Conservation (phyloP, 2,888 invertebrate species). For the Polymixis lichenea region DNA sequence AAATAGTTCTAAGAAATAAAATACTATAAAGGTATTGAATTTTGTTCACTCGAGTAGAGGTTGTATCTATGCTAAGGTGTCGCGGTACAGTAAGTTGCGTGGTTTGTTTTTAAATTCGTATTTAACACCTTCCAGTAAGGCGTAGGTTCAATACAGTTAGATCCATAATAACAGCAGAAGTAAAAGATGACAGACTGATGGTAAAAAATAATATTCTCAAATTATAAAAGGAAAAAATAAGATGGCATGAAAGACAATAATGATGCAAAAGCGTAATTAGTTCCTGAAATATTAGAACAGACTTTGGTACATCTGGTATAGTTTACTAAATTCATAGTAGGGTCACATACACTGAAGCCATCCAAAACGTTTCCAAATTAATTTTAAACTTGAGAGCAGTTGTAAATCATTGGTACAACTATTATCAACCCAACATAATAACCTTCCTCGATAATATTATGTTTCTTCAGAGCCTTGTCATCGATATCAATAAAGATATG, state of each 20-base stretch:
- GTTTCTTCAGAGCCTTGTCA: neutral
- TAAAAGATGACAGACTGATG: too few species aligned
- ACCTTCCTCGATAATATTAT: too few species aligned
- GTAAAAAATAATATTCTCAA: too few species aligned
- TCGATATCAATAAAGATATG: constrained; percentile 6
- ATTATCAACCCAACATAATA: neutral
- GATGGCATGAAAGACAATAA: neutral
- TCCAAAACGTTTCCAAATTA: neutral
- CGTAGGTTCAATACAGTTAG: constrained; percentile 7
- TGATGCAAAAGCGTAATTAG: neutral
- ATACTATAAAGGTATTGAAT: constrained; percentile 3
- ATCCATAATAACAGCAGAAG: constrained; percentile 2
- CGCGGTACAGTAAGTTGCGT: constrained; percentile 27
- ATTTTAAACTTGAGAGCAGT: neutral
- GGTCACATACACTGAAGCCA: neutral
- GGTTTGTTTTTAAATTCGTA: constrained; percentile 37
- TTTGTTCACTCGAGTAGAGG: constrained; percentile 5
- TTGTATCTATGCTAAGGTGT: constrained; percentile 35
- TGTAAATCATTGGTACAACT: neutral
- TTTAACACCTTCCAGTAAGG: constrained; percentile 10
- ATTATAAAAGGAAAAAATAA: too few species aligned
- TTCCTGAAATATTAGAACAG: neutral
- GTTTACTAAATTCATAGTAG: neutral
- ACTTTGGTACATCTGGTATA: neutral
- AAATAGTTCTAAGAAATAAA: constrained; percentile 1